phyloP scores from a whole-genome alignment of 2,113 vertebrate genomes.

The Arizona elegans region DNA sequence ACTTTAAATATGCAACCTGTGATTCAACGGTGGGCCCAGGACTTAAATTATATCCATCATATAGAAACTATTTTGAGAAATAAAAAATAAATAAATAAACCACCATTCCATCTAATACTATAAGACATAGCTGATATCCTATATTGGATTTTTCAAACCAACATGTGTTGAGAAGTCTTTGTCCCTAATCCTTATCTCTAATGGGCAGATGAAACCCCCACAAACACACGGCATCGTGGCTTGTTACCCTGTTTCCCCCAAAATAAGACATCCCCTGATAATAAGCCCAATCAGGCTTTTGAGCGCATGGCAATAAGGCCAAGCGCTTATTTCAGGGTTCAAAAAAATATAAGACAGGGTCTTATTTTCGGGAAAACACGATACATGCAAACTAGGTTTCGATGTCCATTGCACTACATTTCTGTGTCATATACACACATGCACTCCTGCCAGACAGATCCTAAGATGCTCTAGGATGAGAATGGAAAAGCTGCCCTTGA shows the following conservation, averaged over 20 bases:
- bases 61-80: neutral
- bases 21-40: neutral
- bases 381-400: neutral
- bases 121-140: neutral
- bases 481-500: neutral
- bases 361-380: no score
- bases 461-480: neutral
- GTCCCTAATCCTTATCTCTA: neutral
- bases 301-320: no score
- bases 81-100: neutral
- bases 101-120: neutral
- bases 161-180: neutral
- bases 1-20: neutral
- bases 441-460: neutral
- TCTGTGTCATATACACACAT: neutral
- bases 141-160: no score
- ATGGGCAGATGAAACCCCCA: neutral
- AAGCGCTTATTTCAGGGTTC: no score
- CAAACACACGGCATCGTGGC: neutral
- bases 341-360: no score
- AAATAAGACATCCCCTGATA: no score
- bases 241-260: neutral
- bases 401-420: neutral
- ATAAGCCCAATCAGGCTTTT: no score
- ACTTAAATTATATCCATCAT: neutral